These are phyloP conservation scores for Miichthys miiuy DNA, from an alignment of 2,797 vertebrate species.

Conservation along the genomic window DNA sequence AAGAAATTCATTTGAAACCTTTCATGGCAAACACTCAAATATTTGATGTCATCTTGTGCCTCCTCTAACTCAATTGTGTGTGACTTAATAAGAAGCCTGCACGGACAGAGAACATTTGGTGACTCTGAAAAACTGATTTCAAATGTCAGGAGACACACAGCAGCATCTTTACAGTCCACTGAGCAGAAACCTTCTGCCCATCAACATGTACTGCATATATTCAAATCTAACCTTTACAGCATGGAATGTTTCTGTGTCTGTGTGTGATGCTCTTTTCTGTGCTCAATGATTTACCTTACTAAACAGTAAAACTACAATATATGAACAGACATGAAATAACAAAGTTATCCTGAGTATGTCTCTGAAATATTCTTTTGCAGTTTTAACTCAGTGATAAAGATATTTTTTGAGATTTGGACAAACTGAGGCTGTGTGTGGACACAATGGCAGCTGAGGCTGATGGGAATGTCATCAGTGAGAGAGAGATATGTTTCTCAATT, in stretches of 20 bases:
- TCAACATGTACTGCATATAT: too few species aligned
- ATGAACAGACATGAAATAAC: neutral
- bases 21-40: constrained; percentile 15
- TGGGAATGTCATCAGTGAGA: too few species aligned
- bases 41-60: constrained; percentile 28
- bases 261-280: too few species aligned
- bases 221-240: too few species aligned
- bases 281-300: neutral
- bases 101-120: constrained; percentile 4
- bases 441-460: too few species aligned
- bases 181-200: too few species aligned
- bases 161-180: neutral
- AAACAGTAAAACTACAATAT: neutral
- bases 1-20: constrained; percentile 51
- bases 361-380: neutral
- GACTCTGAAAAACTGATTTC: neutral
- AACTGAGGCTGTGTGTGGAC: too few species aligned
- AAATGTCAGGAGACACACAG: neutral
- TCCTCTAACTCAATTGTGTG: constrained; percentile 36
- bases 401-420: too few species aligned
- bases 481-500: too few species aligned
- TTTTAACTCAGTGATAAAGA: too few species aligned
- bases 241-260: too few species aligned
- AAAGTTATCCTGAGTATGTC: neutral
- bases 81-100: constrained; percentile 37